A percentile compares a stretch with the other conserved stretches of the same genome.
Conservation (phyloP, 2,797 vertebrate species). For the Anguilla megastoma region DNA sequence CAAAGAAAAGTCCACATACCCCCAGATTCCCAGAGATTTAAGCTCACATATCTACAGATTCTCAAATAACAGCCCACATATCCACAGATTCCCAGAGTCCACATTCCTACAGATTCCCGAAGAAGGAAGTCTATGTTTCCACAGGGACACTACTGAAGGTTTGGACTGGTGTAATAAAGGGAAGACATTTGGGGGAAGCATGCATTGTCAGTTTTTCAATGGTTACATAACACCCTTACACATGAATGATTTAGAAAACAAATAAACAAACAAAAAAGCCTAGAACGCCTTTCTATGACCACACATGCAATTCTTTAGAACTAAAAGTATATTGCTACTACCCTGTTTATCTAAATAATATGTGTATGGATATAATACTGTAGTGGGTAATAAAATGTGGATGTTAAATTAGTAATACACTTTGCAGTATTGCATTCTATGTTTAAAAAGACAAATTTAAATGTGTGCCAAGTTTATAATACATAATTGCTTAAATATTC, state of each 20-base stretch:
- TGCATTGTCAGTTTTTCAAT: neutral
- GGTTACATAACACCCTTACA: neutral
- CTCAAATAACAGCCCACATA: neutral
- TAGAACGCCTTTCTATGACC: neutral
- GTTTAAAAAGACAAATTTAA: neutral
- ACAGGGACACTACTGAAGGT: neutral
- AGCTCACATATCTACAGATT: neutral
- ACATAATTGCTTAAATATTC: conserved; percentile 72
- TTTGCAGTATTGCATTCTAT: conserved; percentile 13
- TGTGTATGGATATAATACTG: neutral
- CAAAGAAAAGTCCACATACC: neutral
- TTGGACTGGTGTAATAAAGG: neutral
- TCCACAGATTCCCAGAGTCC: neutral
- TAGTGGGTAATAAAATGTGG: conserved; percentile 20
- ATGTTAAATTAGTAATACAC: conserved; percentile 16
- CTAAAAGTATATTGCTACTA: neutral
- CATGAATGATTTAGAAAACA: neutral
- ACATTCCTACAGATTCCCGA: neutral
- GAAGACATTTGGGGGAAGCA: neutral
- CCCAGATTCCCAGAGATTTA: neutral
- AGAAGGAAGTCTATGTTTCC: neutral
- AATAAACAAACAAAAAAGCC: neutral
- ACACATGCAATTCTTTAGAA: neutral
- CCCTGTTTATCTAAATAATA: neutral
- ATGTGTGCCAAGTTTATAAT: conserved; percentile 17